Base-by-base conservation (phyloP, 2,797 vertebrate genomes). In the Zonotrichia albicollis region DNA sequence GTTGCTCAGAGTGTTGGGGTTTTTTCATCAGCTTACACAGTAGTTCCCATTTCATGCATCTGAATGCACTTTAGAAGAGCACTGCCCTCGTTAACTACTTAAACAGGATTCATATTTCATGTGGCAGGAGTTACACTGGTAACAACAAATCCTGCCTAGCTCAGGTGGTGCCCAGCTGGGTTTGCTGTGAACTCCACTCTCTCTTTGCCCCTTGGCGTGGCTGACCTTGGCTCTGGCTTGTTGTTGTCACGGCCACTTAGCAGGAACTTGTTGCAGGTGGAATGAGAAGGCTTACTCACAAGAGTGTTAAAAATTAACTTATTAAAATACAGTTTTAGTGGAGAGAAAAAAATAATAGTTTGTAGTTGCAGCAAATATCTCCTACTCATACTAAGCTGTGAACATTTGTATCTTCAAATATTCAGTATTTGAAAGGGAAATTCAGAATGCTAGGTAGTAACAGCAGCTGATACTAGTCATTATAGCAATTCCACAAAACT, bases 81-180 rank as follows among this genome's bases (percentile, higher is more conserved):
- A 48, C 30, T 76, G 16, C 16, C 8, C 13, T 77, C 34, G 30
- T 43, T 64, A 78, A 23, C 26, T 54, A 10, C n/a, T 81, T 62
- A 67, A 51, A 32, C 12, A 43, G 48, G 60, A 65, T 72, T 90
- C 50, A 34, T 65, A 42, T 89, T 92, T 92, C 34, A 53, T 4
- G 3, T n/a, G 50, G 60, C 72, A 66, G n/a, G 48, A 84, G 50
- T 83, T 54, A 43, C 40, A 45, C 13, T 15, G 58, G 55, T 46
- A 74, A 87, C 85, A 85, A 25, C 26, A 93, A 71, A 64, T 82
- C 72, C 46, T 93, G 65, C 61, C 67, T 65, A 88, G 42, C 85
- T 40, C 58, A 62, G 82, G 68, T 83, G 30, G 57, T 17, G 10
- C 40, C n/a, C 64, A 91, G 48, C n/a, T 71, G 34, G 48, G 92